Base-by-base conservation (phyloP, 2,888 invertebrate species). In the Hirtodrosophila trivittata region DNA sequence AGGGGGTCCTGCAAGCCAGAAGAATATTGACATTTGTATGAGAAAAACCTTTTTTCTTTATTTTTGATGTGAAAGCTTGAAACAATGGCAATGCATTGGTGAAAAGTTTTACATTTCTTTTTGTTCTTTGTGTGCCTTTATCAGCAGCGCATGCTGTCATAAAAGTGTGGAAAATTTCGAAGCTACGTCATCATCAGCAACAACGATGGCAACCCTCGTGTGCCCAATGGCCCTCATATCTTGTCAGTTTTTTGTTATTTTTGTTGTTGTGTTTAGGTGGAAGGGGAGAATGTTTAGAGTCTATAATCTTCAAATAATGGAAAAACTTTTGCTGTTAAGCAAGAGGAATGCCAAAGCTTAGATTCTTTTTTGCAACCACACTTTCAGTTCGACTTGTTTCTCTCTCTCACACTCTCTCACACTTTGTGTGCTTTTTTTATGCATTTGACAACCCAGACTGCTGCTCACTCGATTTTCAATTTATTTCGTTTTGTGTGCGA, bases 261-360 rank as follows among this genome's bases (percentile, higher is more conserved):
- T 43, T 13, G 26, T 52, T 30, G 43, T 10, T 16, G 35, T 28
- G 39, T 55, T 62, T 9, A 9, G 10, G 21, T 10, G 35, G 33
- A 28, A 14, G 5, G 18, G 62, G 69, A 52, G 69, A 81, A 86
- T 86, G 84, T 86, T 86, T 87, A 87, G 86, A 87, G 86, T 82
- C 87, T 87, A 86, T 88, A 88, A 87, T 87, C 87, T 88, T 86
- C 87, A 87, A 87, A 87, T 87, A 87, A 87, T 87, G 88, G 88
- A 88, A 88, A 87, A 87, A 87, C 83, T 87, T 87, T 86, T 85
- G 82, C 87, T 87, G 88, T 87, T 88, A 84, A 86, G 86, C 87
- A 86, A 83, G 69, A 84, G 84, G 73, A 88, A 82, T 86, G 81
- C 84, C 81, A 77, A 71, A 86, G 82, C 82, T 82, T 82, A 83